These are phyloP conservation scores for Yoshiicerus persimilis DNA, from an alignment of 1,140 invertebrate species.

Conservation along the genomic window DNA sequence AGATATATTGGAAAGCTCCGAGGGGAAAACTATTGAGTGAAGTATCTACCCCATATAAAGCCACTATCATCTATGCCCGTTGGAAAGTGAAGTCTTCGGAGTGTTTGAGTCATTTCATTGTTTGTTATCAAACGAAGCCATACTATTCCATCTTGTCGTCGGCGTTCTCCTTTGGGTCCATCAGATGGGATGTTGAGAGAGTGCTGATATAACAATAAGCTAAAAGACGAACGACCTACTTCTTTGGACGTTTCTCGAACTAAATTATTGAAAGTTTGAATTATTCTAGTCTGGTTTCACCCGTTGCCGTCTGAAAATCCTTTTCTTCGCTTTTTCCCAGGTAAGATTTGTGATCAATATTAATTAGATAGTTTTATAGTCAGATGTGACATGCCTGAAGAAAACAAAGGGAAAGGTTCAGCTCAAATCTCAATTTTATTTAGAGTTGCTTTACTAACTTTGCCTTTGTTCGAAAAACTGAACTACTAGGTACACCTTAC, in stretches of 20 bases:
- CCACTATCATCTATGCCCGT: too few species aligned
- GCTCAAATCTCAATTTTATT: slow-evolving; percentile 10
- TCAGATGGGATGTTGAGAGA: neutral
- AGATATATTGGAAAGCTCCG: neutral
- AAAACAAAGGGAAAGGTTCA: neutral
- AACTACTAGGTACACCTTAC: neutral
- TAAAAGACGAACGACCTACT: neutral
- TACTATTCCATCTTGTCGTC: neutral
- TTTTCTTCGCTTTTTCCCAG: neutral
- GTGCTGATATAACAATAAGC: neutral
- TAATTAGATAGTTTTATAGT: neutral
- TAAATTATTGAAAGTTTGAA: slow-evolving; percentile 1
- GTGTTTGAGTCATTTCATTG: neutral
- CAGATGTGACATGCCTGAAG: neutral
- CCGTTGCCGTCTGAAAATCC: neutral
- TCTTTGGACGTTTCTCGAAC: neutral
- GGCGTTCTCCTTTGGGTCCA: neutral
- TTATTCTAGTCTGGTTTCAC: neutral
- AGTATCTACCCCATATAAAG: too few species aligned
- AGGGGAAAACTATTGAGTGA: neutral
- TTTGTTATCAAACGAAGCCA: neutral
- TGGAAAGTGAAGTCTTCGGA: too few species aligned
- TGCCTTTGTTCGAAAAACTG: neutral
- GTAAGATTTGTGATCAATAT: slow-evolving; percentile 7
- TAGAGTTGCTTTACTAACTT: neutral